Evolutionary conservation across 2,888 invertebrate genomes (phyloP).

Genomic region (Nomada fabriciana): DNA sequence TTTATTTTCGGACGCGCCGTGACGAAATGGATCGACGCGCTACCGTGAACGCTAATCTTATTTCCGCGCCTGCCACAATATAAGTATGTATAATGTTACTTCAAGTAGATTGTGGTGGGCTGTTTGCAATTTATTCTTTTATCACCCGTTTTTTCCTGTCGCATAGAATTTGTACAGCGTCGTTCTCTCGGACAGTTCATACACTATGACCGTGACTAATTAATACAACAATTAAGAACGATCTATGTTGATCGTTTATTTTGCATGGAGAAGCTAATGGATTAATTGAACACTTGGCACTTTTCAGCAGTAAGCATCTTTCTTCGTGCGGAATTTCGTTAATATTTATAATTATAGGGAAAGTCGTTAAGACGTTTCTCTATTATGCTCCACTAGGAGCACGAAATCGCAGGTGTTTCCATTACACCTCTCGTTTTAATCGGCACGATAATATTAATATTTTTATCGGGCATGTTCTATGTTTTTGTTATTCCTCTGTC

Average conservation of each 20-base stretch:
- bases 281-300: neutral
- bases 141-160: neutral
- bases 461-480: neutral
- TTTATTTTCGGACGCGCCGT: slow-evolving; percentile 32
- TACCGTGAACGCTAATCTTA: slow-evolving; percentile 7
- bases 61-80: neutral
- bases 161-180: neutral
- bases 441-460: too few relatives aligned
- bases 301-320: neutral
- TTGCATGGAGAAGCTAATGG: neutral
- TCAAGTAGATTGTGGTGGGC: neutral
- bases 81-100: neutral
- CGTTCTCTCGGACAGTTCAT: neutral
- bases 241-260: neutral
- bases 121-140: neutral
- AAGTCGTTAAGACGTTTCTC: too few relatives aligned
- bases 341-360: neutral
- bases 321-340: neutral
- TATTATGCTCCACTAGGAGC: too few relatives aligned
- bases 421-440: too few relatives aligned
- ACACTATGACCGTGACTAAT: too few relatives aligned
- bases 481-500: neutral
- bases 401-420: too few relatives aligned
- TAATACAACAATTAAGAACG: neutral
- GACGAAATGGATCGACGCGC: slow-evolving; percentile 21